Conservation (phyloP, 1,140 invertebrate genomes). For the Ylistrum balloti region DNA sequence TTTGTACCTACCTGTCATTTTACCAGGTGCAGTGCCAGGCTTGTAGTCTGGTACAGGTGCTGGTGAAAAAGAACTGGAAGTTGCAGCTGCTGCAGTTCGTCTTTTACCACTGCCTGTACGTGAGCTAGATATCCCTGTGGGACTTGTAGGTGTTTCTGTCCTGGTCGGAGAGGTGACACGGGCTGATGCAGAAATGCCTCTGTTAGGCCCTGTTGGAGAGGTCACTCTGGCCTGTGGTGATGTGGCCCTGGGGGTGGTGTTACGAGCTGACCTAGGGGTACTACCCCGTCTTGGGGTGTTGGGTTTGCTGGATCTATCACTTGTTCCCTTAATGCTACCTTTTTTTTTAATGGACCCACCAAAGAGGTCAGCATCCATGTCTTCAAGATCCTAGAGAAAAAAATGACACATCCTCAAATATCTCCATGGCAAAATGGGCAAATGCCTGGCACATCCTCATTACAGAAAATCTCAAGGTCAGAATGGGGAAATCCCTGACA, state of each 20-base stretch:
- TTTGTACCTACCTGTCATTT: slow-evolving; percentile 72
- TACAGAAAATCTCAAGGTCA: no score
- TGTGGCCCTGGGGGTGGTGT: slow-evolving; percentile 68
- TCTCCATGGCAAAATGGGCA: no score
- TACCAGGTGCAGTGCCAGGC: slow-evolving; percentile 77
- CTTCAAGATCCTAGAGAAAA: slow-evolving; percentile 78
- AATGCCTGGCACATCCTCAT: no score
- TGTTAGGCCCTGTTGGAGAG: slow-evolving; percentile 62
- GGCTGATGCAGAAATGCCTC: slow-evolving; percentile 21
- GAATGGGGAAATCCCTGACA: no score
- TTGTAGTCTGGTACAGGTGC: slow-evolving; percentile 62
- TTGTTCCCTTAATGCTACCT: slow-evolving; percentile 65
- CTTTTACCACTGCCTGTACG: slow-evolving; percentile 56
- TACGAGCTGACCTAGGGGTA: slow-evolving; percentile 68
- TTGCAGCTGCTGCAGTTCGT: slow-evolving; percentile 44
- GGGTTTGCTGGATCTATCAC: slow-evolving; percentile 65
- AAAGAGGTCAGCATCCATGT: slow-evolving; percentile 80
- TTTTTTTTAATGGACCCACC: slow-evolving; percentile 70
- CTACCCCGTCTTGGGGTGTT: slow-evolving; percentile 69
- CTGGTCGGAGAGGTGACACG: slow-evolving; percentile 62
- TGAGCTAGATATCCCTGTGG: slow-evolving; percentile 43
- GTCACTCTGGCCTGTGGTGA: slow-evolving; percentile 66
- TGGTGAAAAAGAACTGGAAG: slow-evolving; percentile 21
- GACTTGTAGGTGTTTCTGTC: slow-evolving; percentile 50
- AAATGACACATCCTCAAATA: background rate